These are phyloP conservation scores for Euproctis similis DNA, from an alignment of 2,888 invertebrate genomes.

Conservation along the genomic window DNA sequence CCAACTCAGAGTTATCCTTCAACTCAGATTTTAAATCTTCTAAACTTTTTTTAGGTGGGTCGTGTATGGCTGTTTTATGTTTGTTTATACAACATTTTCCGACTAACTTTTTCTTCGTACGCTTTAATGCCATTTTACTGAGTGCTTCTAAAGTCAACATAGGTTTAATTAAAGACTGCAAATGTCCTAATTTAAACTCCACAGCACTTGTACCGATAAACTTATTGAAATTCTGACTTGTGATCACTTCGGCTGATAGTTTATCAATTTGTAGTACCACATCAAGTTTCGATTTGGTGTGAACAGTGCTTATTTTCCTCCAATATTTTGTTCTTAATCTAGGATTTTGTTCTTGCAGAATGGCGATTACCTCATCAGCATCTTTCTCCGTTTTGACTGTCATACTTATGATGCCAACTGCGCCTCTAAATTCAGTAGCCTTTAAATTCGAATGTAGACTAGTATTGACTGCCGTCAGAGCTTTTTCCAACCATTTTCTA, in stretches of 20 bases:
- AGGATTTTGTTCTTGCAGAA: conserved; percentile 51
- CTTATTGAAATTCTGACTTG: conserved; percentile 41
- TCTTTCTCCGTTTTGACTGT: conserved; percentile 39
- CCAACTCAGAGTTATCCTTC: conserved; percentile 9
- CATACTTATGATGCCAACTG: conserved; percentile 63
- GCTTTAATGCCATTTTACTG: conserved; percentile 24
- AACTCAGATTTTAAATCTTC: conserved; percentile 3
- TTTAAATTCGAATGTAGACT: conserved; percentile 41
- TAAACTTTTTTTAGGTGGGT: conserved; percentile 8
- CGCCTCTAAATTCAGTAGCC: conserved; percentile 60
- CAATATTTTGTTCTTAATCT: conserved; percentile 59
- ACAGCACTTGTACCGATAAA: conserved; percentile 34
- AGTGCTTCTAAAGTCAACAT: conserved; percentile 42
- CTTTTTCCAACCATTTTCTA: conserved; percentile 44
- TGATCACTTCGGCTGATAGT: conserved; percentile 58
- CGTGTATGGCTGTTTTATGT: conserved; percentile 7
- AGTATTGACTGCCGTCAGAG: conserved; percentile 31
- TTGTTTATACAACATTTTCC: conserved; percentile 13
- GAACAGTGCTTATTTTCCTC: conserved; percentile 52
- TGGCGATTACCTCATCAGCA: conserved; percentile 43
- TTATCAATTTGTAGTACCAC: conserved; percentile 60
- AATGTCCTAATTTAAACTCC: conserved; percentile 54
- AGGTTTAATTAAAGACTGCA: conserved; percentile 47
- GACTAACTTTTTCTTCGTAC: conserved; percentile 9
- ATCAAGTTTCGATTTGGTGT: conserved; percentile 41